phyloP scores from a whole-genome alignment of 2,888 invertebrate species.

The Clanis bilineata region DNA sequence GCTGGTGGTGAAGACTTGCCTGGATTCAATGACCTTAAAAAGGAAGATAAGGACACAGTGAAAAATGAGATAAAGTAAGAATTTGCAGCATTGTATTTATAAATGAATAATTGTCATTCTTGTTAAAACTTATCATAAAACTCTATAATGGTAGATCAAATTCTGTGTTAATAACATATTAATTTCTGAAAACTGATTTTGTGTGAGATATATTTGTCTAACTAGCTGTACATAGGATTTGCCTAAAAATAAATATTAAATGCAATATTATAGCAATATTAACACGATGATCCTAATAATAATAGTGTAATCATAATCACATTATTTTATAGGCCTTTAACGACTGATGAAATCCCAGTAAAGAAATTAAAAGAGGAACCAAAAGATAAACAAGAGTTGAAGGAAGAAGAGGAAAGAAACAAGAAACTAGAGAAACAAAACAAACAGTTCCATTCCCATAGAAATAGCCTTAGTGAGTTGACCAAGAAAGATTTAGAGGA shows the following conservation, averaged over 20 bases:
- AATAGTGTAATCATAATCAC: background rate
- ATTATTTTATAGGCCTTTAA: conserved; percentile 43
- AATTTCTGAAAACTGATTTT: background rate
- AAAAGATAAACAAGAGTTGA: conserved; percentile 74
- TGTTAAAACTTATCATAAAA: background rate
- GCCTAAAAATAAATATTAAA: no score
- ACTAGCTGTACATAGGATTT: no score
- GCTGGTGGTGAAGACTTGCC: conserved; percentile 87
- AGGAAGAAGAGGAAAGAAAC: conserved; percentile 78
- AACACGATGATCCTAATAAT: no score
- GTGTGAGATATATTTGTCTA: background rate
- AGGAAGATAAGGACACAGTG: conserved; percentile 87
- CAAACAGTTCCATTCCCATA: conserved; percentile 74
- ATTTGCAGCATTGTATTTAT: background rate
- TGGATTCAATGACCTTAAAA: conserved; percentile 87
- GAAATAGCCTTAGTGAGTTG: conserved; percentile 66
- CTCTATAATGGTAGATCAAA: no score
- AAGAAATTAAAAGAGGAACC: conserved; percentile 88
- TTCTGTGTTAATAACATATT: background rate
- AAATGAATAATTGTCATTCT: background rate
- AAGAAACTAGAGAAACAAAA: conserved; percentile 87
- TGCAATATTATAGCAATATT: no score
- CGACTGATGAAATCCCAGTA: conserved; percentile 80
- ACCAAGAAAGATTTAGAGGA: conserved; percentile 83
- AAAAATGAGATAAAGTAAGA: conserved; percentile 85